Base-by-base conservation (phyloP, 2,113 vertebrate species). In the Mormyrus iriodes region DNA sequence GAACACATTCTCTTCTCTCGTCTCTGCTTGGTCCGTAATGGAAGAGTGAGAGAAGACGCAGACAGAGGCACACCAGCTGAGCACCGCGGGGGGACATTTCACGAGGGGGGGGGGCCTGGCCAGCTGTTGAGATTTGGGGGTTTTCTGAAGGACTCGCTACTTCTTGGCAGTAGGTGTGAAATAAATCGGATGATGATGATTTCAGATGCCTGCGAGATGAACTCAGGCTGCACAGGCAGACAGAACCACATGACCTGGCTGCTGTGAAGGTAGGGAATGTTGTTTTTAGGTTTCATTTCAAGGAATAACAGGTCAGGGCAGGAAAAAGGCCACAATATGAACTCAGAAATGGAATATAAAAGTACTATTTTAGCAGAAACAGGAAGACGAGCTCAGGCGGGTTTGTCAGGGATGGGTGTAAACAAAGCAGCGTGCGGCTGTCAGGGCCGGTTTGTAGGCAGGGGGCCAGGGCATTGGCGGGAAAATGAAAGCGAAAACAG, bases 1-100 rank as follows among this genome's bases (percentile, higher is more conserved):
- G 58, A 90, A 91, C 39, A 88, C 39, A 87, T 49, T 53, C 88
- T 76, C 69, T 51, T 55, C 35, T 88, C 46, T 88, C 35, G 44
- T 90, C 76, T 79, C 55, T 13, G n/a, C 52, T 53, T 61, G 79
- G 39, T 39, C 44, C 6, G 31, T 53, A 85, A 65, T 85, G 55
- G 53, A 88, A 90, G 55, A 39, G 52, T 35, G 31, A 24, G 46
- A 15, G 42, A 89, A 69, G 49, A 51, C 58, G 61, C 27, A 73
- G 84, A 27, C 58, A 13, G 83, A 21, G 82, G 83, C 39, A 35
- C 52, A 12, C 53, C 46, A 35, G 13, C 85, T 6, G 19, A n/a
- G 53, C 10, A 51, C 46, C 27, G 6, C 10, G 3, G 24, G 52
- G 51, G 73, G 88, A 2, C 65, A 73, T 76, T 15, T 51, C 69